Percentiles rank a stretch among this genome's conserved stretches.
Evolutionary conservation across 2,888 invertebrate genomes (phyloP).

Genomic region (Ophonus ardosiacus): DNA sequence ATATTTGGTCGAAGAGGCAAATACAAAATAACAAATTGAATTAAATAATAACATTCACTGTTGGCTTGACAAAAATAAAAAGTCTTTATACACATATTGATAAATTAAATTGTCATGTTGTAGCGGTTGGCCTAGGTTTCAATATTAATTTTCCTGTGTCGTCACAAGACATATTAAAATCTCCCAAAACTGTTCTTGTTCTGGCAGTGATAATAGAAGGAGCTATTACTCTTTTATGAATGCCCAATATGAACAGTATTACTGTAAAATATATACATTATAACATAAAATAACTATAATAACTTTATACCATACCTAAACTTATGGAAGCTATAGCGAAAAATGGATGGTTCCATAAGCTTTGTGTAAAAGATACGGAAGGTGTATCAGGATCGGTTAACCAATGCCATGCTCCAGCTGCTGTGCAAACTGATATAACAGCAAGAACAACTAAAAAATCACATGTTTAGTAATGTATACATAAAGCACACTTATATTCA

Average conservation of each 20-base stretch:
- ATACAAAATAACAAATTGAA: constrained; percentile 41
- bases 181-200: constrained; percentile 91
- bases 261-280: constrained; percentile 78
- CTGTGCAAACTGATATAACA: constrained; percentile 92
- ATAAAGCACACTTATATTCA: constrained; percentile 54
- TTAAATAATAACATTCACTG: constrained; percentile 38
- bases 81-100: background rate
- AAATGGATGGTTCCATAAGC: constrained; percentile 94
- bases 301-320: constrained; percentile 80
- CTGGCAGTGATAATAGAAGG: constrained; percentile 96
- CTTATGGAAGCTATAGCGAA: constrained; percentile 93
- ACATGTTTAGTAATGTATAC: constrained; percentile 18
- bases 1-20: constrained; percentile 36
- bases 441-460: constrained; percentile 86
- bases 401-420: constrained; percentile 98
- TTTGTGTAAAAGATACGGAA: constrained; percentile 93
- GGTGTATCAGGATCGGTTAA: constrained; percentile 95
- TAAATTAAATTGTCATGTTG: constrained; percentile 71
- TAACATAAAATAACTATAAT: constrained; percentile 24
- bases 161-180: constrained; percentile 99
- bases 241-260: constrained; percentile 92
- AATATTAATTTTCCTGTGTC: constrained; percentile 97
- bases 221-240: constrained; percentile 97
- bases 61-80: background rate
- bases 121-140: constrained; percentile 86